A percentile compares a stretch with the other conserved stretches of the same genome.
Conservation (phyloP, 2,797 vertebrate genomes). For the Gastrophryne carolinensis region DNA sequence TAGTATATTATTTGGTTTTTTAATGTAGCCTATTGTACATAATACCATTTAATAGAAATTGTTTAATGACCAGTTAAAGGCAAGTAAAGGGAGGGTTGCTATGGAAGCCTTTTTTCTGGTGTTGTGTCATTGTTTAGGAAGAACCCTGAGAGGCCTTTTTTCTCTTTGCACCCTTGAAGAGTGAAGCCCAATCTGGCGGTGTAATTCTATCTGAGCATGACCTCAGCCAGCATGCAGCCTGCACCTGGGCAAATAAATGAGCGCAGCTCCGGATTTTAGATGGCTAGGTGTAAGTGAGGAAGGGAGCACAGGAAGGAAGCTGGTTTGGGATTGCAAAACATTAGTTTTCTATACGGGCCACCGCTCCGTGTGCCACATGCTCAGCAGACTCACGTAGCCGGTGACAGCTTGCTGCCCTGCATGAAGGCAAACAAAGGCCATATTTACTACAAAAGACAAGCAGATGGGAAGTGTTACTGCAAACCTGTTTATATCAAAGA, state of each 20-base stretch:
- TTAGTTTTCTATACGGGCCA: slow-evolving; percentile 13
- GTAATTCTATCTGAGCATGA: slow-evolving; percentile 44
- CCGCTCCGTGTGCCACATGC: slow-evolving; percentile 23
- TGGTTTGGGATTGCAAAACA: slow-evolving; percentile 34
- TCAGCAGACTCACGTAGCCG: slow-evolving; percentile 12
- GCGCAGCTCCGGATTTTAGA: background rate
- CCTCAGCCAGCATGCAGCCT: slow-evolving; percentile 35
- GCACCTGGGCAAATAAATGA: slow-evolving; percentile 44
- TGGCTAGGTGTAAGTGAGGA: slow-evolving; percentile 32
- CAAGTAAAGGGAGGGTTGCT: too few species aligned
- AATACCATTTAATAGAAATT: too few species aligned
- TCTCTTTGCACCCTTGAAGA: background rate
- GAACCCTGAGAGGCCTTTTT: background rate
- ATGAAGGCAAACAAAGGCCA: slow-evolving; percentile 25
- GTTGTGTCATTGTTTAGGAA: background rate
- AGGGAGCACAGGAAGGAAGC: slow-evolving; percentile 33
- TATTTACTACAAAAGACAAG: slow-evolving; percentile 37
- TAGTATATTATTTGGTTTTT: too few species aligned
- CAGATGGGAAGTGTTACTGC: slow-evolving; percentile 45
- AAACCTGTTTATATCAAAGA: slow-evolving; percentile 36
- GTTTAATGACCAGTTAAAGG: too few species aligned
- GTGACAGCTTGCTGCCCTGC: slow-evolving; percentile 46
- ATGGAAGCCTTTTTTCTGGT: too few species aligned
- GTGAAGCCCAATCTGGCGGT: slow-evolving; percentile 22
- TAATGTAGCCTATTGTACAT: too few species aligned